Evolutionary conservation across 2,888 invertebrate genomes (phyloP).

Genomic region (Elysia crispata): DNA sequence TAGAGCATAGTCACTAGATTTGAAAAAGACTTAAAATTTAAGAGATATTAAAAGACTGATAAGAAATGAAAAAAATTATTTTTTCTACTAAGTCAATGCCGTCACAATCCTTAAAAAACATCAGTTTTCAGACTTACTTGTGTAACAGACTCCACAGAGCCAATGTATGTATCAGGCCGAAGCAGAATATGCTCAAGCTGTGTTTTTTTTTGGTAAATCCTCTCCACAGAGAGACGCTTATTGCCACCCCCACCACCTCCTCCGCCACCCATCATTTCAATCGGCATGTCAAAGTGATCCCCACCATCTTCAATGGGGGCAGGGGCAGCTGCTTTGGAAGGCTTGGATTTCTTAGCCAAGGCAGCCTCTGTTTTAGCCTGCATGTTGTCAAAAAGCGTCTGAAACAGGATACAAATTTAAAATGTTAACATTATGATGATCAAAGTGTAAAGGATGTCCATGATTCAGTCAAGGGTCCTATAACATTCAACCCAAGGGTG

Average conservation of each 20-base stretch:
- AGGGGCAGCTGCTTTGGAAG: slow-evolving; percentile 45
- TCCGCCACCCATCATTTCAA: slow-evolving; percentile 24
- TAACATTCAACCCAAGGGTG: no score
- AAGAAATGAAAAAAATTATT: no score
- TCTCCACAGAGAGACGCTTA: slow-evolving; percentile 86
- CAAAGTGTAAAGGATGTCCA: no score
- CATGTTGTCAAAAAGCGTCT: slow-evolving; percentile 72
- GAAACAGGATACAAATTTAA: slow-evolving; percentile 12
- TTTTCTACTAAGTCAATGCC: no score
- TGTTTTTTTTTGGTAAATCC: slow-evolving; percentile 98
- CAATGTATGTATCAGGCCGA: slow-evolving; percentile 98
- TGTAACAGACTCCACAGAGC: slow-evolving; percentile 81
- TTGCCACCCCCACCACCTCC: slow-evolving; percentile 63
- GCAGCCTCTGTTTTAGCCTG: slow-evolving; percentile 57
- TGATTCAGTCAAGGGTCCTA: no score
- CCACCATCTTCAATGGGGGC: not conserved
- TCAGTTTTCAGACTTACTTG: slow-evolving; percentile 61
- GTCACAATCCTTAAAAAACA: no score
- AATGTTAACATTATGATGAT: no score
- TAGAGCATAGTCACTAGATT: no score
- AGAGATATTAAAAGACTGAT: no score
- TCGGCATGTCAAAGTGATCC: not conserved
- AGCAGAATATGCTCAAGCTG: slow-evolving; percentile 98
- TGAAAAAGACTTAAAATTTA: no score
- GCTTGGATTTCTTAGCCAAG: slow-evolving; percentile 54